Base-by-base conservation (phyloP, 2,797 vertebrate species). In the Xiphophorus birchmanni region DNA sequence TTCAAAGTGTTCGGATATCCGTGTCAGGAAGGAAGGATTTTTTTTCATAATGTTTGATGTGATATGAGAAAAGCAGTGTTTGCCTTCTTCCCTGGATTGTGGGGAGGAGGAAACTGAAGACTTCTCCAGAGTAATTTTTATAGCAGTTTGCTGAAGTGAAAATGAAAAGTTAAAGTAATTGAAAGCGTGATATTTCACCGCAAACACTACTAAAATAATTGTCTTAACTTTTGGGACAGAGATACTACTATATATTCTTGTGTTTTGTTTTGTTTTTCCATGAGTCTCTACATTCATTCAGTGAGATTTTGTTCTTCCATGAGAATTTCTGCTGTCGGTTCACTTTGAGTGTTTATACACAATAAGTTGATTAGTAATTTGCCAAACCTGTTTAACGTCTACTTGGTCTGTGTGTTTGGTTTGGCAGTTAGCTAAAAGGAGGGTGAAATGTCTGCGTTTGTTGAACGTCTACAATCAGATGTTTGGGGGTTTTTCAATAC, bases 231-330 rank as follows among this genome's bases (percentile, higher is more conserved):
- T 77, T 32, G 67, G 77, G 35, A 52, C 42, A 18, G 35, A 81
- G 45, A 63, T 54, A 35, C 82, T 69, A 82, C 40, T 75, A 37
- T 79, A 42, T 82, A 65, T 37, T 10, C 69, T 15, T 56, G 52
- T 1, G 12, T 52, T 21, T 47, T 12, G 47, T 87, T 60, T 73
- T 88, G 37, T 89, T 48, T 4, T 21, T 74, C 73, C 77, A 74
- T 76, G 35, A n/a, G 58, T 78, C 71, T 90, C 76, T 2, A 37
- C 65, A 83, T 78, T 84, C 54, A 60, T 79, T 44, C 18, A 21
- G 11, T 52, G 9, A 77, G 50, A 23, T 73, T 85, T 80, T 50
- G 73, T 29, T 60, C 15, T 52, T 58, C 44, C 67, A 42, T 82
- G 52, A 69, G 75, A 87, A 77, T 78, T 37, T 73, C 50, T 73